Base-by-base conservation (phyloP, 2,888 invertebrate genomes). In the Dryobota labecula region DNA sequence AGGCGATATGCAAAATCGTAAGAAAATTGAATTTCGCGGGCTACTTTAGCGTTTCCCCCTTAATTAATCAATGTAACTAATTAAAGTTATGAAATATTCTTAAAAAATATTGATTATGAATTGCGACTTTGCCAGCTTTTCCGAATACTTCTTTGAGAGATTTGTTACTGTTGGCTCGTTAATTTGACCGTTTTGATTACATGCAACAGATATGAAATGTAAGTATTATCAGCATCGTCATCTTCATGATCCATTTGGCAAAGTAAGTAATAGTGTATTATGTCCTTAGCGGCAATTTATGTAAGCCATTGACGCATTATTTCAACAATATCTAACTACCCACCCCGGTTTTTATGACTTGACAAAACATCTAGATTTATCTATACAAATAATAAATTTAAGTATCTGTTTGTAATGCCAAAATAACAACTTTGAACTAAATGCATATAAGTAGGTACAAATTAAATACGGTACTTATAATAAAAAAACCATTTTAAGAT, bases 191-290 rank as follows among this genome's bases (percentile, higher is more conserved):
- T 60, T 69, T 70, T 62, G 13, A 61, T 76, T 70, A 61, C 76
- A 76, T 70, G 76, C 76, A 51, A 70, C 70, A 61, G 76, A 47
- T 53, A 18, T n/a, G 60, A 69, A 30, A 57, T n/a, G 76, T 76
- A 76, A 76, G 76, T 76, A 68, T 63, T 60, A 64, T 56, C 60
- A 65, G 54, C 54, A 49, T 54, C 64, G 18, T 45, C 51, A 56
- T 38, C 63, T 0, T 47, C 60, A 66, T 61, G 60, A 45, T 67
- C 15, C n/a, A 18, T 30, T 45, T 45, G 13, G 9, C 54, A 54
- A 68, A 45, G 69, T 68, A 54, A 70, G 69, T 70, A 68, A 38
- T 13, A 45, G 27, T 36, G 15, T 43, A 43, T 8, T 4, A 33
- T 27, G 11, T 27, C n/a, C 36, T 20, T 47, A 27, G 47, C 20